Base-by-base conservation (phyloP, 2,797 vertebrate genomes). In the Platyrinchus mystaceus region DNA sequence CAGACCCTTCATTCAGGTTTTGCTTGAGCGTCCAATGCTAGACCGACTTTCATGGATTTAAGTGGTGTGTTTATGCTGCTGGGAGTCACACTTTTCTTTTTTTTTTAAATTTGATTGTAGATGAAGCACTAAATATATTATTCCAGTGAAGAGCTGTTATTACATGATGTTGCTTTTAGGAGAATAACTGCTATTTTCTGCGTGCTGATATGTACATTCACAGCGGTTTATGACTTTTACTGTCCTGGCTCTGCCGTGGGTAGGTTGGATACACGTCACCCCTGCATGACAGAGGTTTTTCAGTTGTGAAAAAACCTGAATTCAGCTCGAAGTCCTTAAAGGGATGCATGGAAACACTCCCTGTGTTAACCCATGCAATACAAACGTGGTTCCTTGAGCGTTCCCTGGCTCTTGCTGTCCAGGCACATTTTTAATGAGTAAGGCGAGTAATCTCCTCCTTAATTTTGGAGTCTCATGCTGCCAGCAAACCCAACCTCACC, bases 71-170 rank as follows among this genome's bases (percentile, higher is more conserved):
- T 86, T 95, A 67, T 75, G 77, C 84, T 93, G 66, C 66, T 82
- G 81, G 68, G 59, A 94, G 94, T 91, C 50, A 44, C 34, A 19
- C 36, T 84, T 58, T 6, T 43, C 49, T 67, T 86, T 58, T 71
- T 71, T 68, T 84, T 53, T 90, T 78, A 49, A 58, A 85, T 92
- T 89, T n/a, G 6, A 77, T 74, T 92, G 41, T 82, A 93, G 79
- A 58, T 56, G 70, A 84, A 87, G 59, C 95, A 63, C 79, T 96
- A 90, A 68, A 66, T 95, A 93, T 19, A 59, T 95, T 94, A 93
- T 96, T 89, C 85, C 60, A 52, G 44, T 30, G 43, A 89, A 89
- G 90, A 91, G 84, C 87, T 43, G 6, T 85, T 93, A 84, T 76
- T 80, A 20, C 52, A 36, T 1, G 0, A n/a, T n/a, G 58, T 68